A percentile compares a stretch with the other conserved stretches of the same genome.
These are phyloP conservation scores for Spheniscus mendiculus DNA, from an alignment of 2,113 vertebrate species.

Conservation along the genomic window DNA sequence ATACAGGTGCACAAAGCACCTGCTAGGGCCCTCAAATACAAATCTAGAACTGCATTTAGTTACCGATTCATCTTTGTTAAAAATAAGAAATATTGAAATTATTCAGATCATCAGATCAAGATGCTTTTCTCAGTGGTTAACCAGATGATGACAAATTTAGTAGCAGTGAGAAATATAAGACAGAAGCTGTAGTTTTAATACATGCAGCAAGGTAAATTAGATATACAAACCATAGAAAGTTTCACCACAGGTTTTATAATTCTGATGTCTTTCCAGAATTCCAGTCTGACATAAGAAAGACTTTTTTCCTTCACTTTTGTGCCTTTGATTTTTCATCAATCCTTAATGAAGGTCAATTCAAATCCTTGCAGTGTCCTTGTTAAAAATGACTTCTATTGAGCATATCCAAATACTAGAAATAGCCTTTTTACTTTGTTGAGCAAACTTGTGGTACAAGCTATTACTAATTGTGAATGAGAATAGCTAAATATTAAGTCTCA, in stretches of 20 bases:
- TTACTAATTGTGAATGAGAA: neutral
- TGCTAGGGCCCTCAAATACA: neutral
- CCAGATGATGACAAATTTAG: neutral
- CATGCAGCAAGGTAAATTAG: neutral
- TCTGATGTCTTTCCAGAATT: neutral
- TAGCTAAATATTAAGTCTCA: neutral
- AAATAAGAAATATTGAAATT: neutral
- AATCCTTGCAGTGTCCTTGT: neutral
- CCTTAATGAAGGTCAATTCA: neutral
- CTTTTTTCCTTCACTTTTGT: neutral
- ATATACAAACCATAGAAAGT: neutral
- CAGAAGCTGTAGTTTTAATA: neutral
- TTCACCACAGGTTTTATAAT: neutral
- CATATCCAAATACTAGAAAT: neutral
- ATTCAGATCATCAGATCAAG: neutral
- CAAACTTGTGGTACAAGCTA: neutral
- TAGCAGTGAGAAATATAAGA: neutral
- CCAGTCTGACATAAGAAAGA: neutral
- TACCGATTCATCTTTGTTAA: neutral
- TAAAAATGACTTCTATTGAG: neutral
- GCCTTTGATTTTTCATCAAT: neutral
- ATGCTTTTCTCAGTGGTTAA: neutral
- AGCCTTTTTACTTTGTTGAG: neutral
- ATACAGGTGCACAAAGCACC: neutral
- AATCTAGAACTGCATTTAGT: neutral